Base-by-base conservation (phyloP, 2,797 vertebrate genomes). In the Octomys mimax region DNA sequence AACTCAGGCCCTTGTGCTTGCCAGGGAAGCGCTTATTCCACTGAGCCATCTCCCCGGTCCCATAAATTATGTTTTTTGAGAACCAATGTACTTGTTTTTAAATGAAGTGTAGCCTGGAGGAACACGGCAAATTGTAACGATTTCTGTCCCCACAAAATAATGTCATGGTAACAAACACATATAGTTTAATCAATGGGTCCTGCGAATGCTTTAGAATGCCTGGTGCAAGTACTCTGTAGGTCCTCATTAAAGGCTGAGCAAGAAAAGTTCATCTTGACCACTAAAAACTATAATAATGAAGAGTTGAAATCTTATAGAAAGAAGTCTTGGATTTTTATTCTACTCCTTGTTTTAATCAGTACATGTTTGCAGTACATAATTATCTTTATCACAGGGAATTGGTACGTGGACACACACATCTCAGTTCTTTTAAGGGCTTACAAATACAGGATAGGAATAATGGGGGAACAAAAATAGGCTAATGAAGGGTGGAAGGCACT, bases 51-150 rank as follows among this genome's bases (percentile, higher is more conserved):
- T 39, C 39, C 39, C 39, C 39, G 4, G 39, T 39, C 39, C 39
- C 39, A 90, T 92, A 94, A 93, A 73, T 82, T 66, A 85, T 91
- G 59, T 64, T 92, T 91, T 26, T 22, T 4, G 68, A 93, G 95
- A 89, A 90, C 13, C 49, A 64, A 81, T 52, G 26, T 81, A 79
- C 42, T 95, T 89, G 81, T 42, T 94, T 92, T 95, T 94, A 88
- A 95, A 92, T 81, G 89, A 94, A 94, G 83, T 81, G 81, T 94
- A 79, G 79, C 52, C 77, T 89, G 36, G 64, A 71, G n/a, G 28
- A 90, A 87, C 36, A 92, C 19, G 88, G 89, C 26, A 91, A 97
- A 92, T 94, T 83, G 26, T 85, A 64, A 92, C 31, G 80, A 90
- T 88, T 94, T 95, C 73, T 91, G 86, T 24, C 54, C 78, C 61